Percentiles rank a stretch among this genome's conserved stretches.
Conservation (phyloP, 2,797 vertebrate species). For the Acanthis flammea region DNA sequence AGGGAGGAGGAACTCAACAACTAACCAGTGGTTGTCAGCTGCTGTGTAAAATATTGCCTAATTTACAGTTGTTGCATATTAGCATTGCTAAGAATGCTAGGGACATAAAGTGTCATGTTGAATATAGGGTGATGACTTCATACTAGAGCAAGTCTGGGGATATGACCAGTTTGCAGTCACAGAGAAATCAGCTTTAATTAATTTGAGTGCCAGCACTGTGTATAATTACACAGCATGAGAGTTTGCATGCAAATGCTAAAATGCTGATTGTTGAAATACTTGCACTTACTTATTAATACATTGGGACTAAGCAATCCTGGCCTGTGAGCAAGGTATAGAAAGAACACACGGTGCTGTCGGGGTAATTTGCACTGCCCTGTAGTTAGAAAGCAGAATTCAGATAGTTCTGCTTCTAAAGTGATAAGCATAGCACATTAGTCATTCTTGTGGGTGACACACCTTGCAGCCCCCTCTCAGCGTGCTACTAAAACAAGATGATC, state of each 20-base stretch:
- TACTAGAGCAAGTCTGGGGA: slow-evolving; percentile 77
- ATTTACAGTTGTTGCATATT: slow-evolving; percentile 72
- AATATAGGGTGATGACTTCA: slow-evolving; percentile 88
- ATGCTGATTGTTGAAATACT: slow-evolving; percentile 83
- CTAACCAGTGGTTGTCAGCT: slow-evolving; percentile 66
- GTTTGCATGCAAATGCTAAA: slow-evolving; percentile 81
- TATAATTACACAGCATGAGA: slow-evolving; percentile 86
- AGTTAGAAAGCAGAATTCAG: slow-evolving; percentile 75
- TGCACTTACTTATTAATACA: slow-evolving; percentile 78
- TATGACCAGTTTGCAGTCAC: slow-evolving; percentile 83
- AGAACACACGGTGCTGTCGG: slow-evolving; percentile 56
- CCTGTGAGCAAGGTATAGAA: slow-evolving; percentile 63
- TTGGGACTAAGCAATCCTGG: slow-evolving; percentile 74
- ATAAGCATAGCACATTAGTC: slow-evolving; percentile 64
- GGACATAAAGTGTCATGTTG: slow-evolving; percentile 80
- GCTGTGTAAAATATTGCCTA: slow-evolving; percentile 69
- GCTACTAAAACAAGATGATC: slow-evolving; percentile 60
- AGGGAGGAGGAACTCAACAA: slow-evolving; percentile 52
- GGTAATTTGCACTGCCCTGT: slow-evolving; percentile 65
- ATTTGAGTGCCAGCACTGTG: slow-evolving; percentile 89
- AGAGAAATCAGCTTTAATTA: slow-evolving; percentile 86
- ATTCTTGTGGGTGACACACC: slow-evolving; percentile 63
- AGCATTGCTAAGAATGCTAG: slow-evolving; percentile 72
- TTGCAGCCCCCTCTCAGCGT: slow-evolving; percentile 58
- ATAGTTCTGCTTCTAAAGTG: slow-evolving; percentile 69